These are phyloP conservation scores for Aurelia sp. DNA, from an alignment of 30 jellyfish, hydroid and myxozoan species.

Conservation along the genomic window DNA sequence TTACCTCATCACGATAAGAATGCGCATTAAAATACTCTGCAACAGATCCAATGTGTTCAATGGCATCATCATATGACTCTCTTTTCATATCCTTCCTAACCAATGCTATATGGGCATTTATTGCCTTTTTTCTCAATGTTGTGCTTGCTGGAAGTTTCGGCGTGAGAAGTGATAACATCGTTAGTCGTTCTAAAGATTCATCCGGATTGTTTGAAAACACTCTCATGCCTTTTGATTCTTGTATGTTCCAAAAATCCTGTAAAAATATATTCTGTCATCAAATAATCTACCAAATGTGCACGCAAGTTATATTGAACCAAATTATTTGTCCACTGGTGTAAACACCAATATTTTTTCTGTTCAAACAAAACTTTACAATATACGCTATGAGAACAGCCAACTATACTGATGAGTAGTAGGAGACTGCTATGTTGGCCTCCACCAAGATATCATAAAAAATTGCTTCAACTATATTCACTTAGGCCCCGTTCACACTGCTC, in stretches of 20 bases:
- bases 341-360: no score
- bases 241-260: slow-evolving; percentile 49
- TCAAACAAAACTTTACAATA: no score
- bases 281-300: no score
- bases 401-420: no score
- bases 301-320: no score
- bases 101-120: slow-evolving; percentile 2
- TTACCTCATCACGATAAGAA: slow-evolving; percentile 20
- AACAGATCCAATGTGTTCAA: slow-evolving; percentile 1
- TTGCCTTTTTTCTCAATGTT: not conserved
- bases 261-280: not conserved
- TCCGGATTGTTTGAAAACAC: slow-evolving; percentile 8
- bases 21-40: slow-evolving; percentile 2
- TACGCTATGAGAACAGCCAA: no score
- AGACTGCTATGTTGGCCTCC: no score
- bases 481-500: not conserved
- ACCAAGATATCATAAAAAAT: no score
- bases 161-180: slow-evolving; percentile 7
- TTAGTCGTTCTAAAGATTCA: slow-evolving; percentile 10
- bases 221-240: slow-evolving; percentile 25
- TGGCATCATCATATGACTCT: slow-evolving; percentile 10
- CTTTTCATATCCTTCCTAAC: not conserved
- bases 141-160: not conserved
- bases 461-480: no score
- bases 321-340: no score